Evolutionary conservation across 2,888 invertebrate genomes (phyloP).

Genomic region (Patella caerulea): DNA sequence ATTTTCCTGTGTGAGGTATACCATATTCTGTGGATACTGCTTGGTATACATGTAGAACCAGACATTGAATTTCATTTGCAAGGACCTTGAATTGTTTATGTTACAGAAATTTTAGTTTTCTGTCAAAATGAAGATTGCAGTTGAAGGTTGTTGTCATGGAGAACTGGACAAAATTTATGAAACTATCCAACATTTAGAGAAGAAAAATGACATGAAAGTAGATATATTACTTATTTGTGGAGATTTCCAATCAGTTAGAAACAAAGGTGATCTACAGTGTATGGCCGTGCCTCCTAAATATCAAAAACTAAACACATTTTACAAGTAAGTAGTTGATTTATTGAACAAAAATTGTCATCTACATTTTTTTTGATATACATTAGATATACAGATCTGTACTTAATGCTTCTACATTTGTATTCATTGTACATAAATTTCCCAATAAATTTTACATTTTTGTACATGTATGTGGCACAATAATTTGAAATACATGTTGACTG

Average conservation of each 20-base stretch:
- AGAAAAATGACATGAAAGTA: slow-evolving; percentile 82
- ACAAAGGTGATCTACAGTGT: slow-evolving; percentile 87
- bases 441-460: background rate
- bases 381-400: no score
- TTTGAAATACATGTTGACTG: no score
- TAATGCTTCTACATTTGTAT: no score
- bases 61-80: no score
- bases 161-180: slow-evolving; percentile 96
- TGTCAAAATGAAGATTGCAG: slow-evolving; percentile 75
- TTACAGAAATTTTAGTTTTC: no score
- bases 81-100: no score
- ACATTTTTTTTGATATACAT: background rate
- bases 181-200: slow-evolving; percentile 83
- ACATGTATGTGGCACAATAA: background rate
- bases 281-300: slow-evolving; percentile 98
- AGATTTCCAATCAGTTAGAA: slow-evolving; percentile 96
- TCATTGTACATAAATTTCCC: background rate
- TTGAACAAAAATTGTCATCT: background rate
- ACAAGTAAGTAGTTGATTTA: slow-evolving; percentile 79
- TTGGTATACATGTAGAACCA: no score
- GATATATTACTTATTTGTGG: slow-evolving; percentile 97
- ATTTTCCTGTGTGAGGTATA: no score
- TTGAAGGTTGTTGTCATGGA: slow-evolving; percentile 99
- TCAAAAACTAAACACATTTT: slow-evolving; percentile 89
- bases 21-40: no score